Base-by-base conservation (phyloP, 2,113 vertebrate genomes). In the Psophia crepitans region DNA sequence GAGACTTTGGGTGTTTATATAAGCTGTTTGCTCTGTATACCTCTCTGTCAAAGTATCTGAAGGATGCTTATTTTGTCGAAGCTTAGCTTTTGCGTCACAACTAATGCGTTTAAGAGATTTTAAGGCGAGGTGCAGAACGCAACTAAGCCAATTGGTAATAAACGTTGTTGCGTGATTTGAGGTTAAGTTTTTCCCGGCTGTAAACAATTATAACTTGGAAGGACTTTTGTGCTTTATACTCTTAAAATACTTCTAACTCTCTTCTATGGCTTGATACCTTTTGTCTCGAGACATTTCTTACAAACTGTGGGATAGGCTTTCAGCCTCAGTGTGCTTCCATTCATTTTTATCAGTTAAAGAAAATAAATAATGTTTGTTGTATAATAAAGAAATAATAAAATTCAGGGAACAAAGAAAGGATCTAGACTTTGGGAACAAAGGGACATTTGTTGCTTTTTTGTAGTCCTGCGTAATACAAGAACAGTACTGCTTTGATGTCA, bases 301-400 rank as follows among this genome's bases (percentile, higher is more conserved):
- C 0, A 0, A 65, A 12, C 23, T 68, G 1, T 68, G 70, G 74
- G 61, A 33, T 73, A 35, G 66, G 70, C 82, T 94, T 93, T 93
- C 84, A 37, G 23, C 28, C 26, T 85, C 35, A n/a, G 39, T 65
- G n/a, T 65, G 26, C 63, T 90, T 76, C 73, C 39, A 68, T 54
- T 92, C 7, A 24, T 60, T 85, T 94, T 85, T 91, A 85, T 96
- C 84, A 74, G 58, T 76, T 85, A 64, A 61, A 93, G 57, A 46
- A 94, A 95, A 83, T 90, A 92, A 93, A 75, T 86, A 54, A 44
- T 21, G 5, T 73, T 84, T 80, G 22, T 68, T 51, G 35, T 68
- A 51, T 76, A 87, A 91, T 66, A 78, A 79, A 92, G 80, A 84
- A 81, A 71, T 83, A 91, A 64, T 83, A 70, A 96, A 91, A 83